Base-by-base conservation (phyloP, 1,140 invertebrate species). In the Pectinophora gossypiella region DNA sequence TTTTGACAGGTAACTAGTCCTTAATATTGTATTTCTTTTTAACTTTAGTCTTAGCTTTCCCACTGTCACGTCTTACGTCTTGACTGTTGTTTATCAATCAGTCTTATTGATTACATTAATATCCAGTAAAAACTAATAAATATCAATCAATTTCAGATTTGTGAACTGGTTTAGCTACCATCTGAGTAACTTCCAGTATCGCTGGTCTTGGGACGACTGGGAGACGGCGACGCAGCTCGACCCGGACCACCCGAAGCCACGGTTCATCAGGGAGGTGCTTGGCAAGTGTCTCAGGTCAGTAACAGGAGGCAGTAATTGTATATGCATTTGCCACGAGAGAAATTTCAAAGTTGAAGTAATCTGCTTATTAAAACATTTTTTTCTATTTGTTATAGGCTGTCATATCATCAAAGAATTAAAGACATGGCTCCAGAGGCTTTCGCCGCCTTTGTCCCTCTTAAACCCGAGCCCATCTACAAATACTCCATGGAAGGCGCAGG, bases 151-250 rank as follows among this genome's bases (percentile, higher is more conserved):
- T 79, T 82, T 18, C 64, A 88, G 87, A 64, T 98, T 99, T 86
- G 95, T 96, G 1, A 95, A 93, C 74, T 99, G 98, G 98, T 99
- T 99, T 89, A 93, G 96, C 0, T 99, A 99, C 77, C 98, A 99
- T 89, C 90, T 99, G 81, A 99, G 98, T 76, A 99, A 99, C 88
- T 99, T 99, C 75, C 97, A 99, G 85, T 99, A 98, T 73, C 93
- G 97, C 47, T 99, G 98, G 98, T 97, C 95, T 1, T 99, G 99
- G 99, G 95, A 97, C 65, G 96, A 98, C 69, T 98, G 97, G 96
- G 94, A 95, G 68, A 92, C 91, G 38, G 95, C 94, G 69, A 87
- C 96, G 19, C 91, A 93, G 64, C 87, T 96, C n/a, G 97, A 99
- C 81, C 73, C 90, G 10, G 95, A 98, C 64, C 95, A 97, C 85